Conservation (phyloP, 2,888 invertebrate species). For the Macropis europaea region DNA sequence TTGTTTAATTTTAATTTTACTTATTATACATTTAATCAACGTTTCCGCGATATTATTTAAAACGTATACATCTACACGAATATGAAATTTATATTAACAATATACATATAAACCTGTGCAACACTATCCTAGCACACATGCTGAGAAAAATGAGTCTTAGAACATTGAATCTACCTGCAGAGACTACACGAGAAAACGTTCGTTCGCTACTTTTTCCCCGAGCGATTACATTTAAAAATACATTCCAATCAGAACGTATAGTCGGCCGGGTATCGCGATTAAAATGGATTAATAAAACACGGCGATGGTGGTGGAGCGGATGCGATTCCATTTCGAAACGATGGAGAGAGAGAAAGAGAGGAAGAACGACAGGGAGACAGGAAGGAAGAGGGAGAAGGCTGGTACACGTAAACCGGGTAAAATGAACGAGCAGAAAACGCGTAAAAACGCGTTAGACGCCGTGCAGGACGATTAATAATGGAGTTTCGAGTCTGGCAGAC, state of each 20-base stretch:
- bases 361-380: neutral
- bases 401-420: neutral
- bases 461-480: slow-evolving; percentile 53
- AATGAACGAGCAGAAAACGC: slow-evolving; percentile 12
- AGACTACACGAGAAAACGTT: neutral
- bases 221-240: slow-evolving; percentile 26
- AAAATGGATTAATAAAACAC: slow-evolving; percentile 29
- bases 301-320: neutral
- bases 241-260: neutral
- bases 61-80: no score
- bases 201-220: neutral
- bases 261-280: slow-evolving; percentile 1
- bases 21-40: no score
- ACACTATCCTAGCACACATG: no score
- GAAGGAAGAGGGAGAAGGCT: no score
- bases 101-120: no score
- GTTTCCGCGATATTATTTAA: no score
- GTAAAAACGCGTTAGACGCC: slow-evolving; percentile 42
- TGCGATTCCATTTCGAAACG: slow-evolving; percentile 28
- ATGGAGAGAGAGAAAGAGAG: neutral
- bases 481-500: slow-evolving; percentile 31
- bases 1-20: no score
- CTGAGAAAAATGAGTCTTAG: no score
- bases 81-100: no score
- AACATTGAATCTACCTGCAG: neutral